Conservation (phyloP, 2,113 vertebrate species). For the Ia io region DNA sequence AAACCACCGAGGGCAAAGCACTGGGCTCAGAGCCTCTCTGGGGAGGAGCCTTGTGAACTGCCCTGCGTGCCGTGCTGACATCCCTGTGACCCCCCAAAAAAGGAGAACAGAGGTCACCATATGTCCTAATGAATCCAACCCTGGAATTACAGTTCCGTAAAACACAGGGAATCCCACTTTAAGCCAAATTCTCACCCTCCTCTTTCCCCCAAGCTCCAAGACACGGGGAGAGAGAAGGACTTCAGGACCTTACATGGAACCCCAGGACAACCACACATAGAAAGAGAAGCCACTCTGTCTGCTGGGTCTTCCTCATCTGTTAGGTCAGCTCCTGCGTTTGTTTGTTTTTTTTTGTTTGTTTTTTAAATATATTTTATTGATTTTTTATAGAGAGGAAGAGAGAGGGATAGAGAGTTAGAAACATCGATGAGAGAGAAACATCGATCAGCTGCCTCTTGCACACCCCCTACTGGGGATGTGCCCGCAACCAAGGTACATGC, state of each 20-base stretch:
- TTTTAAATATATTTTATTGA: too few species aligned
- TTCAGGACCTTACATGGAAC: neutral
- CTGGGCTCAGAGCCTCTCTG: neutral
- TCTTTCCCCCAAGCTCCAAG: neutral
- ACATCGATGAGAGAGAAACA: too few species aligned
- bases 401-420: too few species aligned
- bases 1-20: neutral
- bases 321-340: neutral
- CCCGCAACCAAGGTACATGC: too few species aligned
- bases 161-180: neutral
- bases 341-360: too few species aligned
- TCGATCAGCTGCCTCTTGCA: too few species aligned
- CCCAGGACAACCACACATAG: rapidly evolving
- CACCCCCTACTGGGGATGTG: too few species aligned
- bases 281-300: neutral
- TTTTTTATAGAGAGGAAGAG: too few species aligned
- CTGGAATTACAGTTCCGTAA: too few species aligned
- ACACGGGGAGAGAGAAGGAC: neutral
- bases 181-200: neutral
- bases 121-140: neutral
- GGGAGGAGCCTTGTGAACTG: rapidly evolving
- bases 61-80: too few species aligned
- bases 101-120: neutral
- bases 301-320: neutral
- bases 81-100: rapidly evolving